Conservation (phyloP, 2,113 vertebrate species). For the Xerus inauris region DNA sequence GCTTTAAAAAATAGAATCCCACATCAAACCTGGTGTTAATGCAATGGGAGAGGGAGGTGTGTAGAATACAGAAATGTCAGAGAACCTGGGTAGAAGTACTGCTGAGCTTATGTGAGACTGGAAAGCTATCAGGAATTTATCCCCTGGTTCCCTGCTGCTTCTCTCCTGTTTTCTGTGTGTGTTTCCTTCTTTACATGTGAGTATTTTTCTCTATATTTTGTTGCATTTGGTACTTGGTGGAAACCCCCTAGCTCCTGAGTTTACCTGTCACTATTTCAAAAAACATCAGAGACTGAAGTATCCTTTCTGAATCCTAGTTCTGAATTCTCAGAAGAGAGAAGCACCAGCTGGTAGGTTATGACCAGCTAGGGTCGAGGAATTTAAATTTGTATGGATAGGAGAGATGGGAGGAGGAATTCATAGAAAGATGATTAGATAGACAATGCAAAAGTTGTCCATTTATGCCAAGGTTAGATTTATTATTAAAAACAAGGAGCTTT, state of each 20-base stretch:
- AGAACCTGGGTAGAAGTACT: background rate
- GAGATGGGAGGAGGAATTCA: background rate
- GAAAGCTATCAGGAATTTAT: background rate
- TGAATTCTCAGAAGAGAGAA: background rate
- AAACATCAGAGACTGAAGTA: background rate
- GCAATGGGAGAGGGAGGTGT: rapidly evolving
- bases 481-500: slow-evolving; percentile 8
- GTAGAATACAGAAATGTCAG: no score
- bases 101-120: background rate
- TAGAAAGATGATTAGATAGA: background rate
- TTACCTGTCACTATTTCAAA: background rate
- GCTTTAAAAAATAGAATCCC: slow-evolving; percentile 4
- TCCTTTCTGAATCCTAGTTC: background rate
- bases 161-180: background rate
- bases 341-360: background rate
- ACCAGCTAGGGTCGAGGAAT: background rate
- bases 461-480: background rate
- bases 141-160: background rate
- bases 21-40: background rate
- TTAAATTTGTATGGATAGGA: background rate
- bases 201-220: background rate
- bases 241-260: background rate
- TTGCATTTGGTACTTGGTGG: background rate
- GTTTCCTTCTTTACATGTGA: background rate
- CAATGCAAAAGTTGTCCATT: background rate